A percentile compares a stretch with the other conserved stretches of the same genome.
Conservation (phyloP, 2,113 vertebrate species). For the Chamaea fasciata region DNA sequence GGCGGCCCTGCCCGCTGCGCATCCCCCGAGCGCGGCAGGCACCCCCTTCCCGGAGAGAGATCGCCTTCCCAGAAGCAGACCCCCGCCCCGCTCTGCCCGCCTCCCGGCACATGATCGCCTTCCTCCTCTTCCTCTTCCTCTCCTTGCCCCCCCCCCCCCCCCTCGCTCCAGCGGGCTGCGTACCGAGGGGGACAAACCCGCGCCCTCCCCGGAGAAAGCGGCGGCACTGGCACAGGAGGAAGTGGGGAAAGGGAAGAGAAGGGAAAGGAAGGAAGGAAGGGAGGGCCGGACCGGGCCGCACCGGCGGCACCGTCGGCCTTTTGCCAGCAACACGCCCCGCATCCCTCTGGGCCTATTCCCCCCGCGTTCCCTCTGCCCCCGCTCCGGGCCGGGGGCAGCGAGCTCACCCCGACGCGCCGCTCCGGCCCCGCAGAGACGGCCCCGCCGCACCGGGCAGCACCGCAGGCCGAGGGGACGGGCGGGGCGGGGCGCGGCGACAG, state of each 20-base stretch:
- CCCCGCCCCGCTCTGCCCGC: neutral
- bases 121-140: neutral
- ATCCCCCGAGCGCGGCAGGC: neutral
- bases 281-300: neutral
- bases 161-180: neutral
- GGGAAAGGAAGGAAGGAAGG: accelerated
- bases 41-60: neutral
- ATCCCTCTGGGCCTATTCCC: neutral
- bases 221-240: neutral
- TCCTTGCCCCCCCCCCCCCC: neutral
- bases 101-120: neutral
- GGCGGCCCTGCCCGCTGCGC: neutral
- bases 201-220: neutral
- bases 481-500: neutral
- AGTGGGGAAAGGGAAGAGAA: too few species aligned
- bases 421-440: neutral
- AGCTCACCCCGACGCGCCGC: neutral
- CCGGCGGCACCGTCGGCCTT: too few species aligned
- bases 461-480: neutral
- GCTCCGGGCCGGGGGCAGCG: neutral
- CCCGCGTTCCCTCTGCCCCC: neutral
- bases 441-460: neutral
- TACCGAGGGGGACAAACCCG: neutral
- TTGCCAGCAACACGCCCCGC: neutral
- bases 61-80: neutral